Evolutionary conservation across 1,140 invertebrate species (phyloP).

Genomic region (Zaprionus camerounensis): DNA sequence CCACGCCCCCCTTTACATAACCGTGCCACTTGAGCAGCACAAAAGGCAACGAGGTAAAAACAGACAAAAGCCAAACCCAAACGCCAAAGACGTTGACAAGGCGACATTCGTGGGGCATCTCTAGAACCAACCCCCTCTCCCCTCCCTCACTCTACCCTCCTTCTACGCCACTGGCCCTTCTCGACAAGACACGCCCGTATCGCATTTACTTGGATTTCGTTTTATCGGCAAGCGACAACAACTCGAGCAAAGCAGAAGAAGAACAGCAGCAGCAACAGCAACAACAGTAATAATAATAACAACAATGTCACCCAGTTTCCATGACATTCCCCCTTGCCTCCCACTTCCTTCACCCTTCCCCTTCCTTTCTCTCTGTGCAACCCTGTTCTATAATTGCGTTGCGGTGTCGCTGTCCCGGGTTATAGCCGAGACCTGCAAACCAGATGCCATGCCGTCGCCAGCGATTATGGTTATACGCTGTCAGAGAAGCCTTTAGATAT

Average conservation of each 20-base stretch:
- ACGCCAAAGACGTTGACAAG: slow-evolving; percentile 49
- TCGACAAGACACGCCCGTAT: slow-evolving; percentile 65
- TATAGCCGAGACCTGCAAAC: slow-evolving; percentile 1
- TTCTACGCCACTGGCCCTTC: not conserved
- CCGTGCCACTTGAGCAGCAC: slow-evolving; percentile 73
- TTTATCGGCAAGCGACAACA: slow-evolving; percentile 60
- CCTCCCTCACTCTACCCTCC: not conserved
- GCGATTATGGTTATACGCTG: slow-evolving; percentile 41
- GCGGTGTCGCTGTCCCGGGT: slow-evolving; percentile 31
- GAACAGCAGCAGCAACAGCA: slow-evolving; percentile 9
- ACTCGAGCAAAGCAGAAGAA: slow-evolving; percentile 2
- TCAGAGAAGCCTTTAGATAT: slow-evolving; percentile 10
- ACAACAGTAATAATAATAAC: slow-evolving; percentile 22
- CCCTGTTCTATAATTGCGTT: slow-evolving; percentile 59
- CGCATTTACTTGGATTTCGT: slow-evolving; percentile 76
- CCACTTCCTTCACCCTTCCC: not conserved
- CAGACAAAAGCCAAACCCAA: slow-evolving; percentile 40
- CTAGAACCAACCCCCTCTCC: slow-evolving; percentile 13
- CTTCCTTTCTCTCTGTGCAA: not conserved
- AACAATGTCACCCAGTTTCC: slow-evolving; percentile 77
- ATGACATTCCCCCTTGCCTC: slow-evolving; percentile 49
- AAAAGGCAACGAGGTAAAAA: slow-evolving; percentile 55
- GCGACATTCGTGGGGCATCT: slow-evolving; percentile 39
- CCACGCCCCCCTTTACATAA: slow-evolving; percentile 42
- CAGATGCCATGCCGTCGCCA: slow-evolving; percentile 22